Base-by-base conservation (phyloP, 2,888 invertebrate species). In the Caenorhabditis doughertyi region DNA sequence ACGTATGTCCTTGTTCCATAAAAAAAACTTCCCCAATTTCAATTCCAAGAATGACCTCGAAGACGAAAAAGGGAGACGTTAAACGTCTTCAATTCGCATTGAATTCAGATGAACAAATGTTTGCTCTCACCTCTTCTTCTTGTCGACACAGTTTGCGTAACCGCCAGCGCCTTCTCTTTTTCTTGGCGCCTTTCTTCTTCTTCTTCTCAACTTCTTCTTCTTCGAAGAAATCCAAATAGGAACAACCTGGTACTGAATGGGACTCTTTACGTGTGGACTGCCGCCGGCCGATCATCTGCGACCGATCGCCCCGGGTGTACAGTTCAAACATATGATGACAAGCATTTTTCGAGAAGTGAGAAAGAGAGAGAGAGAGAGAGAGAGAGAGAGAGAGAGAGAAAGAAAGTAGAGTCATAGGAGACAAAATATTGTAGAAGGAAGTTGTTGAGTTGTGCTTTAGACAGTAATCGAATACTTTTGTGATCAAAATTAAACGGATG, bases 221-320 rank as follows among this genome's bases (percentile, higher is more conserved):
- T 77, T 58, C 53, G 62, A 68, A 29, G 70, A 71, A 70, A 81
- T 81, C 81, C 81, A 81, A 81, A 81, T 81, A 81, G 74, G 70
- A 74, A 81, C 81, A 74, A 73, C 81, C 81, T 81, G 81, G 81
- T 74, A 81, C 81, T 53, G 62, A 62, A 60, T 58, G 74, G 67
- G n/a, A n/a, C n/a, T 62, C 27, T 25, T 56, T 35, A n/a, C n/a
- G 74, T 39, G 65, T 27, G 76, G 64, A 67, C 60, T 60, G 65
- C 49, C 42, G 53, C n/a, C 62, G 51, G 27, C 53, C 53, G 21
- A 13, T 16, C 39, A 13, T 39, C 13, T 39, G 56, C 56, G 27
- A n/a, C 29, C 32, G 56, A n/a, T 39, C 16, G 9, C 39, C 2
- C 2, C 39, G 39, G 39, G 13, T 16, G 51, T 39, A 39, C 74